These are phyloP conservation scores for Linurgus olivaceus DNA, from an alignment of 2,797 vertebrate genomes.

Conservation along the genomic window DNA sequence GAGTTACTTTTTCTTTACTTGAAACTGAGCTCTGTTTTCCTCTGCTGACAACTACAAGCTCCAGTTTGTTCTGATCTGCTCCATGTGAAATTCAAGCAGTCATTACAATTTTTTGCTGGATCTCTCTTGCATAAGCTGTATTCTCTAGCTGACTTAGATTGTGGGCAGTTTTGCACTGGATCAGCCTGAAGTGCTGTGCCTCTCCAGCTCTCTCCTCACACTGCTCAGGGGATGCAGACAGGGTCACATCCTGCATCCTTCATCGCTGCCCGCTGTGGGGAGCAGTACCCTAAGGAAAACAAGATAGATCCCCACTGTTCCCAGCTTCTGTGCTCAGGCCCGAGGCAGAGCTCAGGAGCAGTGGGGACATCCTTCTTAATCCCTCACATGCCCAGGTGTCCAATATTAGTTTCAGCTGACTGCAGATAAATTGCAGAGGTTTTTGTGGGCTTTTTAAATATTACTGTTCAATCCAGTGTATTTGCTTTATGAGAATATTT, in stretches of 20 bases:
- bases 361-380: background rate
- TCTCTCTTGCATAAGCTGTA: background rate
- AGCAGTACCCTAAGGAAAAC: background rate
- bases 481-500: background rate
- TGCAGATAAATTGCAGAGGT: background rate
- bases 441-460: background rate
- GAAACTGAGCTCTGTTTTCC: background rate
- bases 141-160: background rate
- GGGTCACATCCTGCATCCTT: background rate
- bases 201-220: background rate
- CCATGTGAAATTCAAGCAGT: background rate
- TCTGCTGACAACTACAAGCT: background rate
- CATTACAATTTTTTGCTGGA: background rate
- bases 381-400: background rate
- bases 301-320: background rate
- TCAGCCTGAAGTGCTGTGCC: background rate
- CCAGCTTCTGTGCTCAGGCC: background rate
- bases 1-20: background rate
- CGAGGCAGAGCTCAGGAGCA: background rate
- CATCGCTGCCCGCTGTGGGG: fast-evolving
- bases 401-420: background rate
- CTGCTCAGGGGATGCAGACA: background rate
- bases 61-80: background rate
- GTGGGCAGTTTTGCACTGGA: background rate
- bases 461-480: background rate